Conservation (phyloP, 1,140 invertebrate species). For the Bombus confusus region DNA sequence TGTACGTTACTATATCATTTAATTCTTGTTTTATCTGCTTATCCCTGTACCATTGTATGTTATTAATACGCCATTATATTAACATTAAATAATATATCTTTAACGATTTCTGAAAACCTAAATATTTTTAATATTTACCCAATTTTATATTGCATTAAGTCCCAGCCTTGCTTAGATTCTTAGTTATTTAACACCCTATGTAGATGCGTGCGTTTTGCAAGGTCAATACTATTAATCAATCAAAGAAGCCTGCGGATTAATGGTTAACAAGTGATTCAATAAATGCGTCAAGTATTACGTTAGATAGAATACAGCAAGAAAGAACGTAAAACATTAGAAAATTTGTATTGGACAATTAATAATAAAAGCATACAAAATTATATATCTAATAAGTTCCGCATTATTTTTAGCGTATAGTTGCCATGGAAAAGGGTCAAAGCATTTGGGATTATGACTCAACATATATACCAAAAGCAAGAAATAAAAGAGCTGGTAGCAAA, state of each 20-base stretch:
- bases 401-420: conserved; percentile 83
- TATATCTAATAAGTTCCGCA: background rate
- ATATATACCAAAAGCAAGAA: conserved; percentile 62
- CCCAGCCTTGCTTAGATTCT: background rate
- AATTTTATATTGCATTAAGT: background rate
- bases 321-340: background rate
- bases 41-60: background rate
- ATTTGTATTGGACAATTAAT: background rate
- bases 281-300: background rate
- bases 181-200: background rate
- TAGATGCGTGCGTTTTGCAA: background rate
- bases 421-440: conserved; percentile 85
- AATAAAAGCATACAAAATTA: background rate
- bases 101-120: background rate
- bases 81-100: background rate
- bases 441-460: conserved; percentile 84
- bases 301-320: background rate
- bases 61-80: too few species aligned
- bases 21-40: background rate
- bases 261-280: background rate
- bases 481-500: conserved; percentile 70
- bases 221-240: background rate
- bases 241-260: background rate
- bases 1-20: background rate
- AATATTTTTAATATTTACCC: background rate